Percentiles rank a stretch among this genome's conserved stretches.
Conservation (phyloP, 2,888 invertebrate genomes). For the Acleris holmiana region DNA sequence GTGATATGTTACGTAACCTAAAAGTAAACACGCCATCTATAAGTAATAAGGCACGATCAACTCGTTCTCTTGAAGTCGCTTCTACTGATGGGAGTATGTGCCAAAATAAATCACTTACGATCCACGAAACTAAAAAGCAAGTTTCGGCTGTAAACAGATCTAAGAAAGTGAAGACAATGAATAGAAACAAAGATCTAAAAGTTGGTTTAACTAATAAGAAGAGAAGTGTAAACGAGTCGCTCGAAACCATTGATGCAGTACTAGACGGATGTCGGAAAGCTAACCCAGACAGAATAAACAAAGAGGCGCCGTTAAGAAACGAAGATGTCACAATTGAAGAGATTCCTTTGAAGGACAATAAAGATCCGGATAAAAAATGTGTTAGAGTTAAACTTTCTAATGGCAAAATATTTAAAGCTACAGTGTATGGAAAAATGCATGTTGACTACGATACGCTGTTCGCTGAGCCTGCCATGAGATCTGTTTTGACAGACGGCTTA, state of each 20-base stretch:
- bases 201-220: background rate
- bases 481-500: slow-evolving; percentile 53
- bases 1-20: no score
- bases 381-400: slow-evolving; percentile 63
- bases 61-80: no score
- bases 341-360: slow-evolving; percentile 44
- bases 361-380: slow-evolving; percentile 52
- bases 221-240: background rate
- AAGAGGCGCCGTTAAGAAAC: slow-evolving; percentile 45
- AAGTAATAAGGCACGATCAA: no score
- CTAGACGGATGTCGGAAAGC: background rate
- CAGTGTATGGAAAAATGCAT: slow-evolving; percentile 58
- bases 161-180: no score
- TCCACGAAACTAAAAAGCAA: no score
- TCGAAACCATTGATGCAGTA: slow-evolving; percentile 2
- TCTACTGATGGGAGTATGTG: no score
- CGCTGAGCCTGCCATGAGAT: slow-evolving; percentile 57
- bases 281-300: background rate
- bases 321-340: slow-evolving; percentile 56
- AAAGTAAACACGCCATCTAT: no score
- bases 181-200: background rate
- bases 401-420: slow-evolving; percentile 65
- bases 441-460: slow-evolving; percentile 61
- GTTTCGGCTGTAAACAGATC: no score
- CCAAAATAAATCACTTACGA: no score